These are phyloP conservation scores for Pseudocheirus occidentalis DNA, from an alignment of 2,797 vertebrate genomes.

Conservation along the genomic window DNA sequence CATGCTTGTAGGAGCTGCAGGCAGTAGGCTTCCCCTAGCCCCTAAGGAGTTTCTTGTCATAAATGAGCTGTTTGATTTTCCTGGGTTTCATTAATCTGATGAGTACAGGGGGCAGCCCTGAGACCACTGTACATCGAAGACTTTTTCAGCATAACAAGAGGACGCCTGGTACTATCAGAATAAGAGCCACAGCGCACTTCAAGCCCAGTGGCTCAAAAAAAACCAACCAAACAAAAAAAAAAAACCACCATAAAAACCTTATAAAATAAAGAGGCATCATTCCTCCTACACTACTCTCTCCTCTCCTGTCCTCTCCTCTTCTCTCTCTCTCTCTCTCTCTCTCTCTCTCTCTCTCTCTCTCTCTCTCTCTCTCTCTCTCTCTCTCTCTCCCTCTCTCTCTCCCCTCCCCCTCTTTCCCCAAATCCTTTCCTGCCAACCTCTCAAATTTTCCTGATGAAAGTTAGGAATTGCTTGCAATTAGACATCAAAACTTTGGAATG, in stretches of 20 bases:
- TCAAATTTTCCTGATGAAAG: conserved; percentile 60
- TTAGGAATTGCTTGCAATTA: conserved; percentile 73
- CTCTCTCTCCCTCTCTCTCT: neutral
- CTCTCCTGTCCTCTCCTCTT: too few species aligned
- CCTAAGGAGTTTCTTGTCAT: conserved; percentile 62
- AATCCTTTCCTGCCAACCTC: neutral
- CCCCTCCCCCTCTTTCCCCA: rapidly evolving
- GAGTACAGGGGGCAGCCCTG: conserved; percentile 54
- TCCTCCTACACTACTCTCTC: too few species aligned
- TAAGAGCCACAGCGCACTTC: conserved; percentile 64
- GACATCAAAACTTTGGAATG: conserved; percentile 62
- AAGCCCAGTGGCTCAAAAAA: conserved; percentile 60
- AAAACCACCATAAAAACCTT: neutral
- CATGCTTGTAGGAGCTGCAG: conserved; percentile 15
- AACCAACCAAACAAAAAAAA: too few species aligned
- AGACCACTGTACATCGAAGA: conserved; percentile 44
- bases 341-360: neutral
- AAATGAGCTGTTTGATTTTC: conserved; percentile 72
- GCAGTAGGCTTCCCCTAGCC: conserved; percentile 64
- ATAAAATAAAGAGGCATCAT: conserved; percentile 60
- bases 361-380: neutral
- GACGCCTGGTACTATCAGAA: conserved; percentile 58
- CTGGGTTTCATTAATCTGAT: conserved; percentile 62
- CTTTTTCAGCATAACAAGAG: neutral
- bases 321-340: too few species aligned